Base-by-base conservation (phyloP, 2,888 invertebrate genomes). In the Trachelus tabidus region DNA sequence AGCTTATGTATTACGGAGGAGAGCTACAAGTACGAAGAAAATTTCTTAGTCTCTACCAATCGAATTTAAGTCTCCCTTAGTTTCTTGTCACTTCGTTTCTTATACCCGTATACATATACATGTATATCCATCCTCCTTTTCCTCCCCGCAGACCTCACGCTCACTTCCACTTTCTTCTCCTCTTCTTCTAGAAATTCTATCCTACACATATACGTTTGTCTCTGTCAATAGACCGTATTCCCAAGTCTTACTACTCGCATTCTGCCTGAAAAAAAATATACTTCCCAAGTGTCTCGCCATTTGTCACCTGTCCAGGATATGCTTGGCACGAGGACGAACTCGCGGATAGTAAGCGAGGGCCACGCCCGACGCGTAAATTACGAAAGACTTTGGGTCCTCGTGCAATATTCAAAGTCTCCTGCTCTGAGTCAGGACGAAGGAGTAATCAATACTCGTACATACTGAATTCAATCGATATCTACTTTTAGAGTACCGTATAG, bases 1-100 rank as follows among this genome's bases (percentile, higher is more conserved):
- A 94, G 84, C 93, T 94, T 83, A 94, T 94, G 93, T 94, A 94
- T 85, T 94, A 94, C 84, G 94, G 94, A 73, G 93, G 93, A 77
- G 94, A 94, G 89, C 88, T 94, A 83, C 93, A 94, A 92, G 94
- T 94, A 89, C 81, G 83, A 9, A 56, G 56, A 15, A 56, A 56
- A 23, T 56, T 23, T 56, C 56, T 56, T 56, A 23, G 23, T 23
- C 23, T 56, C 23, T 56, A 23, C 56, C 56, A 56, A 56, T 56
- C 56, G 56, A 56, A 56, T 23, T 56, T 23, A 56, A 56, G 23
- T 23, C 56, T 23, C 23, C 23, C 56, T 9, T 56, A 6, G 79
- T 1, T 33, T 73, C n/a, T 73, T 76, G 4, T 6, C 76, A 35
- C 12, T 75, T 34, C 30, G 1, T 71, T 71, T 31, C 12, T 71